Evolutionary conservation across 1,140 invertebrate genomes (phyloP), one percentile per base, ranked within the genome.

Genomic region (Philopotamus ludificatus): DNA sequence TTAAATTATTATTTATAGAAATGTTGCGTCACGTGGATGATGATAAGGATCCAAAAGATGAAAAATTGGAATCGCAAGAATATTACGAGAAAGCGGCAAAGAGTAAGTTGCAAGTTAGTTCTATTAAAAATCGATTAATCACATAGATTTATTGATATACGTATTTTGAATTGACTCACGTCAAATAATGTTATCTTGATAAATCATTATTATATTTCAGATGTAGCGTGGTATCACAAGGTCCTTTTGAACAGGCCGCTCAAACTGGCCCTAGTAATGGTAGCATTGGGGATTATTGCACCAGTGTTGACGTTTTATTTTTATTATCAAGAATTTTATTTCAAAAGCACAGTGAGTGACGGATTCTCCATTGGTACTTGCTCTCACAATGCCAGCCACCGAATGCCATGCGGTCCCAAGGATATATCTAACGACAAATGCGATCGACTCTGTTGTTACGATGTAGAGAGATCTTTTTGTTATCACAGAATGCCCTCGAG

Each of bases 161-260:
- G n/a, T 9, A 41, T 41, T 41, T 9, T 41, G n/a, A 41, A 41
- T 41, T 41, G 34, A 9, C n/a, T 41, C 8, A 41, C 8, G n/a
- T n/a, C n/a, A n/a, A n/a, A n/a, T n/a, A n/a, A n/a, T n/a, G 15
- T 26, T 2, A 26, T n/a, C 22, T 4, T 42, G 20, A 54, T 15
- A 54, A 8, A 3, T 12, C 8, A 28, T 8, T 58, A 10, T 8
- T 49, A 1, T 23, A 4, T 69, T 69, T 39, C 47, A 70, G 68
- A 60, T n/a, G 57, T 70, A n/a, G 34, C 60, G 28, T 70, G 68
- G 68, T 50, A 66, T 41, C 68, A 70, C 50, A 60, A 42, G 50
- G 3, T 70, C 1, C 21, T 70, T 16, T 45, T 70, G 0, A 70
- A 64, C 28, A 66, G 42, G 15, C 34, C 64, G 1, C 21, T 70